Evolutionary conservation across 2,888 invertebrate genomes (phyloP).

Genomic region (Cinara cedri): DNA sequence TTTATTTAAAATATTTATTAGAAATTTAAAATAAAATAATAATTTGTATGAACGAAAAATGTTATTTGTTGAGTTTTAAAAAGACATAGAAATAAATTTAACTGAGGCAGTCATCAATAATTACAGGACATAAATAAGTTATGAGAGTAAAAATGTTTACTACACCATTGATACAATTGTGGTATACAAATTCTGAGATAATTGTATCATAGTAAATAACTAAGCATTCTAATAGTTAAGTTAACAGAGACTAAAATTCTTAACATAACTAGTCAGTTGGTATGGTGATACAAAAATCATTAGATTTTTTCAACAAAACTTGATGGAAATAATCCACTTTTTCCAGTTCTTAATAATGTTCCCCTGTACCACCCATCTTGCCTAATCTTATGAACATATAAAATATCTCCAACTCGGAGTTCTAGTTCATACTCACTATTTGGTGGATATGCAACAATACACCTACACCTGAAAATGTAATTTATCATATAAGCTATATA

Average conservation of each 20-base stretch:
- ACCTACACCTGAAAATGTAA: constrained; percentile 73
- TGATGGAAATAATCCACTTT: constrained; percentile 92
- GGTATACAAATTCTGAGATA: constrained; percentile 25
- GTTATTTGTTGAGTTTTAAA: constrained; percentile 11
- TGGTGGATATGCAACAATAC: constrained; percentile 92
- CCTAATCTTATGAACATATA: constrained; percentile 87
- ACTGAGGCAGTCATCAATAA: constrained; percentile 43
- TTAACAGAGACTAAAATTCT: constrained; percentile 2
- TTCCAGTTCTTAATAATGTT: constrained; percentile 85
- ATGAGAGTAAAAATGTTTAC: constrained; percentile 28
- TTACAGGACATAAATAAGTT: constrained; percentile 18
- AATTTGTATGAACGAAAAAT: constrained; percentile 3
- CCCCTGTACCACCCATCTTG: constrained; percentile 97
- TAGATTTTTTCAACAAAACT: constrained; percentile 80
- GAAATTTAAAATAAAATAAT: no score
- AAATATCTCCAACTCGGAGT: constrained; percentile 86
- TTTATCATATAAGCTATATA: constrained; percentile 49
- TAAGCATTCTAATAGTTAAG: constrained; percentile 13
- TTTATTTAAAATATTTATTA: background rate
- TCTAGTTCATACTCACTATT: constrained; percentile 92
- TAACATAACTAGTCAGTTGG: constrained; percentile 1
- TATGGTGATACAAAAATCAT: constrained; percentile 2
- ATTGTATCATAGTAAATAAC: constrained; percentile 8
- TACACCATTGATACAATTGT: background rate
- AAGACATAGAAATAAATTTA: constrained; percentile 20